Evolutionary conservation across 1,140 invertebrate species (phyloP).

Genomic region (Drosophila mauritiana): DNA sequence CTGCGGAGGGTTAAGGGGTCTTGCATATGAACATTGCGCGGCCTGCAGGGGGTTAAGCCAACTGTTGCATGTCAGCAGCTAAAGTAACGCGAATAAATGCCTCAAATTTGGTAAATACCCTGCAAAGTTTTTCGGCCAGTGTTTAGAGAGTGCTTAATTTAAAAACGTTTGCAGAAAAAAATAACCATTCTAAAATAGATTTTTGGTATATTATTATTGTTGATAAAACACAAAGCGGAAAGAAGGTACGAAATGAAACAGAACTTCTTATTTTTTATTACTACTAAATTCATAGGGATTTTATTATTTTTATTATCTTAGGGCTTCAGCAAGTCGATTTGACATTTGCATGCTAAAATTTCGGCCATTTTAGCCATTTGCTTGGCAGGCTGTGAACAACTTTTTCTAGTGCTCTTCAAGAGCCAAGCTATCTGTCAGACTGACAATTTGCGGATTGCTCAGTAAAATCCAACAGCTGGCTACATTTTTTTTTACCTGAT

Average conservation of each 20-base stretch:
- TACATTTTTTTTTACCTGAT: constrained; percentile 34
- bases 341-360: neutral
- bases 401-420: constrained; percentile 49
- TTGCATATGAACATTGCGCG: constrained; percentile 57
- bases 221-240: no score
- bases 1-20: constrained; percentile 1
- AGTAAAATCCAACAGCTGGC: constrained; percentile 48
- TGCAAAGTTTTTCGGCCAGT: neutral
- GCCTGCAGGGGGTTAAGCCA: constrained; percentile 28
- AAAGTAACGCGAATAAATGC: constrained; percentile 74
- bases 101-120: constrained; percentile 50
- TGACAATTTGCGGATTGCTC: constrained; percentile 6
- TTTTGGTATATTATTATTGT: no score
- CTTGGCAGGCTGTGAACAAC: constrained; percentile 47
- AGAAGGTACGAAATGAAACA: no score
- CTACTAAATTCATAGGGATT: no score
- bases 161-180: no score
- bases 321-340: neutral
- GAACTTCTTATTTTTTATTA: no score
- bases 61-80: constrained; percentile 74
- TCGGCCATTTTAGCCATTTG: constrained; percentile 36
- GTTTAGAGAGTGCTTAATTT: no score
- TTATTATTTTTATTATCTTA: neutral
- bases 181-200: no score
- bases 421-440: constrained; percentile 15